phyloP scores from a whole-genome alignment of 2,113 vertebrate species.

The Eolophus roseicapilla region DNA sequence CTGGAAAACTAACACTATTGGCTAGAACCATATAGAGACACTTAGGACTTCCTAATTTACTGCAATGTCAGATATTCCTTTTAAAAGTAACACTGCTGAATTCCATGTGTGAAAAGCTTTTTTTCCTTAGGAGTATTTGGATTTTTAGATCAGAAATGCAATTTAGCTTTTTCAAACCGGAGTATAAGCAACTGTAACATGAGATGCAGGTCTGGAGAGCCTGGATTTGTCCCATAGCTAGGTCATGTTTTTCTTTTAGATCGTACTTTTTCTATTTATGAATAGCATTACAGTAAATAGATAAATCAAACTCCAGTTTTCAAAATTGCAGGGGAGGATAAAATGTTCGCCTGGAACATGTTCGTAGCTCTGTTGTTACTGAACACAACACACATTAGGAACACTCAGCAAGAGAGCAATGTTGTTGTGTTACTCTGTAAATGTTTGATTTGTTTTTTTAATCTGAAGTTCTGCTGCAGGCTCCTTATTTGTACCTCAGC shows the following conservation, averaged over 20 bases:
- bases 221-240: background rate
- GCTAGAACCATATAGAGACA: background rate
- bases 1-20: background rate
- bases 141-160: background rate
- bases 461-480: background rate
- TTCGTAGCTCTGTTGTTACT: background rate
- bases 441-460: background rate
- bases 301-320: background rate
- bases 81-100: background rate
- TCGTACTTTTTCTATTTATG: background rate
- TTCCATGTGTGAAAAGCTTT: background rate
- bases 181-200: background rate
- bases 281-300: background rate
- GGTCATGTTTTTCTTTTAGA: slow-evolving; percentile 10
- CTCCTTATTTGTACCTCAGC: background rate
- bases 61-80: background rate
- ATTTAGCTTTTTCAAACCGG: background rate
- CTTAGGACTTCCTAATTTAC: background rate
- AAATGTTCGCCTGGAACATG: background rate
- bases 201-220: background rate
- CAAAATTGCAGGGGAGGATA: background rate
- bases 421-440: background rate
- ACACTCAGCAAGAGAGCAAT: background rate
- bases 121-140: background rate
- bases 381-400: background rate